Percentiles rank a stretch among this genome's conserved stretches.
Conservation (phyloP, 2,888 invertebrate species). For the Drosophila fungiperda region DNA sequence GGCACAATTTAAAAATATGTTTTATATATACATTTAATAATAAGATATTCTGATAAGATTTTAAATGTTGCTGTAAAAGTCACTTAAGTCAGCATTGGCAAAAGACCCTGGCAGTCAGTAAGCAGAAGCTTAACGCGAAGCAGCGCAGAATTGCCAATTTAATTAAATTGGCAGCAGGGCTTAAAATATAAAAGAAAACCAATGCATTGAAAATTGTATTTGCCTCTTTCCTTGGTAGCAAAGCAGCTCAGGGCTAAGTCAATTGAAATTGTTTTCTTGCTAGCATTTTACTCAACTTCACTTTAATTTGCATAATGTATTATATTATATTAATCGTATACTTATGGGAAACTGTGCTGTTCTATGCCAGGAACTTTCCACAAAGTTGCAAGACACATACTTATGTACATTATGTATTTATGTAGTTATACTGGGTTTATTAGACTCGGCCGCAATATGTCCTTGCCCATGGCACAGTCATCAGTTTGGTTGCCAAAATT, state of each 20-base stretch:
- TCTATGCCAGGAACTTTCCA: not conserved
- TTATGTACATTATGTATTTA: not conserved
- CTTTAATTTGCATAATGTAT: slow-evolving; percentile 17
- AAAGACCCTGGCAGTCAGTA: slow-evolving; percentile 11
- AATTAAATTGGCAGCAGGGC: slow-evolving; percentile 34
- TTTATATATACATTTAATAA: not conserved
- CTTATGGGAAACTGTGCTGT: slow-evolving; percentile 1
- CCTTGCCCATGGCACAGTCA: slow-evolving; percentile 40
- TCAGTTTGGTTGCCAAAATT: slow-evolving; percentile 41
- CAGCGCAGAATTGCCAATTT: slow-evolving; percentile 23
- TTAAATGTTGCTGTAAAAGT: not conserved
- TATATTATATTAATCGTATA: slow-evolving; percentile 1
- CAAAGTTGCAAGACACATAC: not conserved
- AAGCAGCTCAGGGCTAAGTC: slow-evolving; percentile 30
- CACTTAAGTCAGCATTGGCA: not conserved
- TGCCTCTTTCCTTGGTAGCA: slow-evolving; percentile 4
- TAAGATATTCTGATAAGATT: not conserved
- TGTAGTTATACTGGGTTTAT: slow-evolving; percentile 36
- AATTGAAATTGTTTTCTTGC: not conserved
- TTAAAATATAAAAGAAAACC: slow-evolving; percentile 6
- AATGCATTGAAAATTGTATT: slow-evolving; percentile 19
- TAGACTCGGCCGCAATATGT: slow-evolving; percentile 33
- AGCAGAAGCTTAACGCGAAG: not conserved
- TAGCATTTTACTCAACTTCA: slow-evolving; percentile 1
- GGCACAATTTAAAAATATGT: not conserved